phyloP scores from a whole-genome alignment of 1,140 invertebrate genomes.

The Drosophila orena region DNA sequence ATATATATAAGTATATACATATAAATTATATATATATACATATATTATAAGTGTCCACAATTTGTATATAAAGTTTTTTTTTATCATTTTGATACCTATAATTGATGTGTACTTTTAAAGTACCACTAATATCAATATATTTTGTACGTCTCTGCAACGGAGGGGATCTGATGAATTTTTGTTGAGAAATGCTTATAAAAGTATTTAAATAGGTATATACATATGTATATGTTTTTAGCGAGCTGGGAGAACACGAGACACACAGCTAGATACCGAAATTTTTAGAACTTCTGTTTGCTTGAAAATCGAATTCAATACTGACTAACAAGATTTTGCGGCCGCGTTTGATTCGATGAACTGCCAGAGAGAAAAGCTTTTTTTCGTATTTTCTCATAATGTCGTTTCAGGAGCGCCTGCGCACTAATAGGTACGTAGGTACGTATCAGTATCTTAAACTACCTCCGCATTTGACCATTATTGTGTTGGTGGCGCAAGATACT shows the following conservation, averaged over 20 bases:
- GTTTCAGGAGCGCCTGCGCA: slow-evolving; percentile 33
- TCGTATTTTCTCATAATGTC: slow-evolving; percentile 24
- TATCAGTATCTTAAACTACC: not conserved
- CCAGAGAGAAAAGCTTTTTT: slow-evolving; percentile 36
- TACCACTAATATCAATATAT: slow-evolving; percentile 1
- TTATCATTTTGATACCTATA: slow-evolving; percentile 5
- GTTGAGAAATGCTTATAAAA: slow-evolving; percentile 31
- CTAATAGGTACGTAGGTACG: not conserved
- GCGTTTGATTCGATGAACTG: slow-evolving; percentile 23
- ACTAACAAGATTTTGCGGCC: slow-evolving; percentile 37
- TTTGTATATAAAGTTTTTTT: not conserved
- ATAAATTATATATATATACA: slow-evolving; percentile 4
- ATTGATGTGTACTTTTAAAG: not conserved
- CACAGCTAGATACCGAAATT: slow-evolving; percentile 14
- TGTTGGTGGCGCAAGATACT: not conserved
- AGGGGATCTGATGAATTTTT: slow-evolving; percentile 18
- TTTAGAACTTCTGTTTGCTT: slow-evolving; percentile 59
- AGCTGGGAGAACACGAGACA: slow-evolving; percentile 22
- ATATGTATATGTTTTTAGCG: slow-evolving; percentile 29
- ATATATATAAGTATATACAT: slow-evolving; percentile 5
- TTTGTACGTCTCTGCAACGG: not conserved
- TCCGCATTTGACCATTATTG: not conserved
- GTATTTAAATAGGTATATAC: slow-evolving; percentile 13
- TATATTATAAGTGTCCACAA: not conserved
- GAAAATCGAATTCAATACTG: slow-evolving; percentile 75